These are phyloP conservation scores for Amazona finschi DNA, from an alignment of 2,797 vertebrate species.

Conservation along the genomic window DNA sequence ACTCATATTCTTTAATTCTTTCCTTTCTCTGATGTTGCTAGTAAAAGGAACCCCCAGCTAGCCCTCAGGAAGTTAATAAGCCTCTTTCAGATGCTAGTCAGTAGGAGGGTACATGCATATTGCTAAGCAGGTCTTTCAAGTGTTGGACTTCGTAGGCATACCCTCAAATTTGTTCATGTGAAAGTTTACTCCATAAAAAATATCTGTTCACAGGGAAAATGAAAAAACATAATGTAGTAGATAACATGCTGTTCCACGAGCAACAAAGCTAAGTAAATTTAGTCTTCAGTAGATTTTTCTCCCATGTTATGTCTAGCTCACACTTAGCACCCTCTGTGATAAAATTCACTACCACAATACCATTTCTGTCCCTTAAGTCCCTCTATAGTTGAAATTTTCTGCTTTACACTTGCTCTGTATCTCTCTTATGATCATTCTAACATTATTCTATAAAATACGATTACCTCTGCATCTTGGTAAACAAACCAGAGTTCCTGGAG, in stretches of 20 bases:
- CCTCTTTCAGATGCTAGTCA: not conserved
- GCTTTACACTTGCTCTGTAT: not conserved
- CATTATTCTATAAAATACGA: not conserved
- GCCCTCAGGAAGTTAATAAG: not conserved
- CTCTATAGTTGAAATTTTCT: not conserved
- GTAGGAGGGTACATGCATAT: too few relatives aligned
- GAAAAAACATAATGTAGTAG: not conserved
- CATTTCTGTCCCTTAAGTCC: not conserved
- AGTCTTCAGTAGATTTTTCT: not conserved
- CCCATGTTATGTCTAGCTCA: rapidly evolving
- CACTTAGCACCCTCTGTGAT: not conserved
- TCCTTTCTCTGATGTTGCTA: not conserved
- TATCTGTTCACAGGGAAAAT: not conserved
- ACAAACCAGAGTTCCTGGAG: not conserved
- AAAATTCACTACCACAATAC: not conserved
- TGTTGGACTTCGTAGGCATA: not conserved
- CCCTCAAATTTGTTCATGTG: not conserved
- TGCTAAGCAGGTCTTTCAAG: not conserved
- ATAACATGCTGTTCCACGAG: not conserved
- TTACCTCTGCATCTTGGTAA: not conserved
- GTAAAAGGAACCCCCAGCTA: not conserved
- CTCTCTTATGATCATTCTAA: not conserved
- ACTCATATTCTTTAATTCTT: not conserved
- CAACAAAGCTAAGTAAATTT: not conserved
- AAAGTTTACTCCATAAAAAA: not conserved